Base-by-base conservation (phyloP, 2,113 vertebrate species). In the Ameiurus melas region DNA sequence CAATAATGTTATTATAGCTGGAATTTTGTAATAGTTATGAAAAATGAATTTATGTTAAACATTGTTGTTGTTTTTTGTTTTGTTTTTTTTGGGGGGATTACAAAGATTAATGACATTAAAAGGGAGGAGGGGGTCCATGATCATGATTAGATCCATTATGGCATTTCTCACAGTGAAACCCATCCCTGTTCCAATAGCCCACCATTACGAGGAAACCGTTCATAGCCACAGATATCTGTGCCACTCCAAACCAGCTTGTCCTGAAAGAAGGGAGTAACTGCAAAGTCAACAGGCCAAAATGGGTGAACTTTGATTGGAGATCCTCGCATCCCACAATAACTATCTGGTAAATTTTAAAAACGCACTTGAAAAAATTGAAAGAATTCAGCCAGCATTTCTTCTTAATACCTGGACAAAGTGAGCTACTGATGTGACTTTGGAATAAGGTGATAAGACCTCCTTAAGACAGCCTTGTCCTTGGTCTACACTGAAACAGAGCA, bases 241-340 rank as follows among this genome's bases (percentile, higher is more conserved):
- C 89, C 84, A 53, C 88, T 90, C 60, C 80, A 90, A 86, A 91
- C 89, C 86, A 87, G 78, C 80, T 80, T 51, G 33, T 80, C 88
- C 84, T 88, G 62, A 88, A 89, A 86, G n/a, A 90, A 83, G 91
- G 55, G 75, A 89, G 85, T 64, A 89, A 78, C 73, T 83, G 16
- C 77, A 90, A 83, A 86, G 80, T 86, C 64, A 88, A 20, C 64
- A 88, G 62, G 55, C 53, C 78, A 87, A 77, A 55, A 85, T 13
- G 55, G 9, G 43, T 55, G 51, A 73, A 71, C 30, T 9, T 60
- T 22, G 13, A 70, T n/a, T 13, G 16, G 22, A 39, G 22, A 55
- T 25, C 25, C 25, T 84, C 19, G 36, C 66, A 17, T 81, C 47
- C 47, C 16, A 73, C 4, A 33, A 20, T 47, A 39, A 86, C 8